Base-by-base conservation (phyloP, 2,113 vertebrate genomes). In the Menura novaehollandiae region DNA sequence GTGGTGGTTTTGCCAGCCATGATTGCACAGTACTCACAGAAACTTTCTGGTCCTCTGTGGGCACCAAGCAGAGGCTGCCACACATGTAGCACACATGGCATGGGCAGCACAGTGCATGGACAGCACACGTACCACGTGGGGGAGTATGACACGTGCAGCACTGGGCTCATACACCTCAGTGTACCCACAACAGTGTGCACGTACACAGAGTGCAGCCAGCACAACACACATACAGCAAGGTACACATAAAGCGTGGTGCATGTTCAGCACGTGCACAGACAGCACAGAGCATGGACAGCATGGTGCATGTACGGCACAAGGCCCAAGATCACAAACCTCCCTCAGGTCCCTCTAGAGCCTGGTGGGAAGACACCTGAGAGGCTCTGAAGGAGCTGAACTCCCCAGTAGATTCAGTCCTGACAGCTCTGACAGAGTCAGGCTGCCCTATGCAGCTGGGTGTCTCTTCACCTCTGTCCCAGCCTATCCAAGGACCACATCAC, bases 41-140 rank as follows among this genome's bases (percentile, higher is more conserved):
- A 53, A 32, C 16, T 43, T 17, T 6, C 27, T 62, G 87, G n/a
- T 39, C 33, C 26, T 35, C 24, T 20, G 67, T 46, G 39, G 49
- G 58, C 81, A 76, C 17, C 0, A 4, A 41, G 30, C 33, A 52
- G 47, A 49, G 41, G 30, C 21, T 68, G 72, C 56, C 35, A 11
- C 0, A 2, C 23, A 2, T 1, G 0, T 6, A n/a, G 43, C 49
- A 77, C n/a, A 3, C 9, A 5, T 0, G 49, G 43, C 43, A 43
- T 0, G 8, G 66, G 67, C 55, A 55, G 71, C 30, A 12, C 24
- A 33, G 59, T 0, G 10, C 13, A 6, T 1, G 23, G 24, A 1
- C 28, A 47, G 43, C 2, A 33, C 15, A 8, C 0, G 0, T 19
- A 19, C n/a, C 16, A 1, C 23, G 9, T 1, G 0, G 11, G 5